Conservation (phyloP, 1,140 invertebrate genomes). For the Lysiphlebus fabarum region DNA sequence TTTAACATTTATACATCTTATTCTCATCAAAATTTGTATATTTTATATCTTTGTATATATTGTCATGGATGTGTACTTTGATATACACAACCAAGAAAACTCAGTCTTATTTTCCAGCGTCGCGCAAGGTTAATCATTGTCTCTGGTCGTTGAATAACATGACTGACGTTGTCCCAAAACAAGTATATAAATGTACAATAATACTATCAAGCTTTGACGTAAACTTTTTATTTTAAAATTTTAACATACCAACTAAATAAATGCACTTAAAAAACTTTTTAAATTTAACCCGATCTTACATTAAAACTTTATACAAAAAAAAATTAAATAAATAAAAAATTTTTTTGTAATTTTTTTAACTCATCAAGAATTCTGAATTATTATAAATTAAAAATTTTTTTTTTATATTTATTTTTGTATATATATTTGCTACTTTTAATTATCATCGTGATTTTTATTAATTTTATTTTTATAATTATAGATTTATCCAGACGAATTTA, state of each 20-base stretch:
- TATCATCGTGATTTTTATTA: neutral
- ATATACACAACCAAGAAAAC: conserved; percentile 8
- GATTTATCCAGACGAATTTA: conserved; percentile 10
- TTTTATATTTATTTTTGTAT: neutral
- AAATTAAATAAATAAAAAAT: conserved; percentile 3
- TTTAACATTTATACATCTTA: neutral
- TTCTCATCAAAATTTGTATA: neutral
- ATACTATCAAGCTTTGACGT: conserved; percentile 1
- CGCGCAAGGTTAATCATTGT: conserved; percentile 52
- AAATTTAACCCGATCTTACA: conserved; percentile 52
- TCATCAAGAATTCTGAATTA: neutral
- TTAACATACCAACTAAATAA: conserved; percentile 30
- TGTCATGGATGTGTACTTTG: neutral
- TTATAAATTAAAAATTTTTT: conserved; percentile 1
- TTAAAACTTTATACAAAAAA: neutral
- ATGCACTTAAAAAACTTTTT: conserved; percentile 52
- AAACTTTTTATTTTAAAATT: conserved; percentile 21
- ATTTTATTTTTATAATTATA: conserved; percentile 10
- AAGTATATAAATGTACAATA: conserved; percentile 27
- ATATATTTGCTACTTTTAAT: neutral
- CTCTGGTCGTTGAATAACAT: conserved; percentile 34
- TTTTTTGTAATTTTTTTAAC: neutral
- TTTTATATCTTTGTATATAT: conserved; percentile 5
- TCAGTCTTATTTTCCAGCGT: conserved; percentile 48
- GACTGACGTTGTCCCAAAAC: conserved; percentile 52